Evolutionary conservation across 2,888 invertebrate genomes (phyloP).

Genomic region (Drosophila testacea): DNA sequence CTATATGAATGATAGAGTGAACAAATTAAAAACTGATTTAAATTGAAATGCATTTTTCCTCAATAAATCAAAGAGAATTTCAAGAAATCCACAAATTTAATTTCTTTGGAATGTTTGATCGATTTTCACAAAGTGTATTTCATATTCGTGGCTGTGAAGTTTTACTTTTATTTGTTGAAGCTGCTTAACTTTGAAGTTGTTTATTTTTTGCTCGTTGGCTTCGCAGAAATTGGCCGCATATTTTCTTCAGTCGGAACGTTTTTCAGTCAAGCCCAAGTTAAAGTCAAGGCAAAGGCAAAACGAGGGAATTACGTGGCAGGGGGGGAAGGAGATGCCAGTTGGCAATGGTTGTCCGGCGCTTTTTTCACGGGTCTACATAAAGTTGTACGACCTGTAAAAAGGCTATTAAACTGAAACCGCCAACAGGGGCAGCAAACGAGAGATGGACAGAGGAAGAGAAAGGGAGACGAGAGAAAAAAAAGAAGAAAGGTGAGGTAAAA

Average conservation of each 20-base stretch:
- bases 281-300: constrained; percentile 13
- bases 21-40: too few relatives aligned
- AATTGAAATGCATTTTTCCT: too few relatives aligned
- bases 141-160: constrained; percentile 15
- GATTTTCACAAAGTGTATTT: constrained; percentile 24
- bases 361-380: constrained; percentile 55
- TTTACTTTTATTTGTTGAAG: constrained; percentile 15
- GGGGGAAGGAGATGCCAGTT: neutral
- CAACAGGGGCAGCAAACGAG: neutral
- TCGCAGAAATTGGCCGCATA: constrained; percentile 62
- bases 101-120: neutral
- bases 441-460: neutral
- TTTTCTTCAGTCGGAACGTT: constrained; percentile 41
- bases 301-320: neutral
- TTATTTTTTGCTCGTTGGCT: constrained; percentile 33
- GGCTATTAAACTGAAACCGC: constrained; percentile 72
- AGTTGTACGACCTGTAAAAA: constrained; percentile 80
- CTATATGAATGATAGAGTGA: too few relatives aligned
- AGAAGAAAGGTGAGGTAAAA: neutral
- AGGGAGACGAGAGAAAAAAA: neutral
- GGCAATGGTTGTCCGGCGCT: constrained; percentile 21
- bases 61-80: too few relatives aligned
- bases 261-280: constrained; percentile 8
- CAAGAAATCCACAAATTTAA: neutral
- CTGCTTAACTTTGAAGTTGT: constrained; percentile 43